Conservation (phyloP, 2,797 vertebrate genomes). For the Cossypha heuglini region DNA sequence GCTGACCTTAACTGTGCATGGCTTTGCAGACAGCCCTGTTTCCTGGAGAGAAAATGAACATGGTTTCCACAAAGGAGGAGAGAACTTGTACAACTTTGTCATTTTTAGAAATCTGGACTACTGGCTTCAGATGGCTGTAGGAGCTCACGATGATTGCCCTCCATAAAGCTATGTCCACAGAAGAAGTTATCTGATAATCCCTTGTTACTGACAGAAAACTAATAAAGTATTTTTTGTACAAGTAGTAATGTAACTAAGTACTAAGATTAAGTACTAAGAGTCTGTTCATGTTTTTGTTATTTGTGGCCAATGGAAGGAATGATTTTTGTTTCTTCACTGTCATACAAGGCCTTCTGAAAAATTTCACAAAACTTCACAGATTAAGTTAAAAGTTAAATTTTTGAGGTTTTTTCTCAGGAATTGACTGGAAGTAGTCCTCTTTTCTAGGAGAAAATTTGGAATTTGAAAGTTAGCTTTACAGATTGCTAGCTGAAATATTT, state of each 20-base stretch:
- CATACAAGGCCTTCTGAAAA: background rate
- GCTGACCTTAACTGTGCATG: slow-evolving; percentile 86
- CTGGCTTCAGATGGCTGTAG: slow-evolving; percentile 86
- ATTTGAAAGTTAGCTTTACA: background rate
- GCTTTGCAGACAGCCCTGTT: slow-evolving; percentile 89
- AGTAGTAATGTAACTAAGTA: background rate
- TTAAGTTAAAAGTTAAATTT: background rate
- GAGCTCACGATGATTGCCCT: slow-evolving; percentile 83
- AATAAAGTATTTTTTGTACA: background rate
- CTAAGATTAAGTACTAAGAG: background rate
- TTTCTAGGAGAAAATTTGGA: background rate
- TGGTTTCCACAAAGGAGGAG: slow-evolving; percentile 85
- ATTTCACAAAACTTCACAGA: background rate
- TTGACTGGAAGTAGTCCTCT: background rate
- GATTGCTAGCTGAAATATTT: background rate
- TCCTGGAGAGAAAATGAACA: slow-evolving; percentile 86
- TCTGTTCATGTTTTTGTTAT: background rate
- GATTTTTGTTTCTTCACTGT: background rate
- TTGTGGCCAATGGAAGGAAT: background rate
- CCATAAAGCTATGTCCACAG: slow-evolving; percentile 57
- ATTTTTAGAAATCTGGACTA: slow-evolving; percentile 87
- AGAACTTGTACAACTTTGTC: slow-evolving; percentile 88
- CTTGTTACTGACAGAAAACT: background rate
- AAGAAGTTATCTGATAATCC: background rate
- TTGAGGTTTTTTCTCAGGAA: background rate